Percentiles rank a stretch among this genome's conserved stretches.
These are phyloP conservation scores for Ptilorrhoa leucosticta DNA, from an alignment of 2,113 vertebrate species.

Conservation along the genomic window DNA sequence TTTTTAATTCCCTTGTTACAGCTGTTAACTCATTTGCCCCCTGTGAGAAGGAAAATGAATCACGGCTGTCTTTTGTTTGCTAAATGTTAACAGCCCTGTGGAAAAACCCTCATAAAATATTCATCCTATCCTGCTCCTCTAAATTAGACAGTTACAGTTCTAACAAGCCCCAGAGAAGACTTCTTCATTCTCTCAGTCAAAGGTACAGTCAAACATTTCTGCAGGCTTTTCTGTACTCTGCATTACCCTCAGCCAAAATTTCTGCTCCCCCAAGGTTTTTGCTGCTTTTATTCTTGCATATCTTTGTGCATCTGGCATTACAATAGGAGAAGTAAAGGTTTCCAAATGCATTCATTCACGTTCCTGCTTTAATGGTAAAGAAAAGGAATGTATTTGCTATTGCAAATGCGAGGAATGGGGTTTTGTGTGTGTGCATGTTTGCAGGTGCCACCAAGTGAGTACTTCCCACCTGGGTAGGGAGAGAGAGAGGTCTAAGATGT, in stretches of 20 bases:
- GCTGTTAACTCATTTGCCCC: conserved; percentile 62
- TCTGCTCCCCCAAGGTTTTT: not conserved
- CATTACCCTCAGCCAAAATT: not conserved
- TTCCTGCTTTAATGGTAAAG: not conserved
- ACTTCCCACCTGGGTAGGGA: not conserved
- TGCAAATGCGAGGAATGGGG: not conserved
- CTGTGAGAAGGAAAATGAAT: conserved; percentile 62
- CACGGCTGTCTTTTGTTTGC: conserved; percentile 50
- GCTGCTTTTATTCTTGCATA: not conserved
- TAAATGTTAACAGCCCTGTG: conserved; percentile 48
- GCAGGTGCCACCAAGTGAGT: not conserved
- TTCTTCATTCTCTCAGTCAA: conserved; percentile 35
- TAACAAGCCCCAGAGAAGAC: conserved; percentile 44
- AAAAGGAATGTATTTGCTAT: not conserved
- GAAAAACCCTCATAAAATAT: conserved; percentile 64
- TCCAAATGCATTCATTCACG: not conserved
- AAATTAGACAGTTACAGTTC: conserved; percentile 53
- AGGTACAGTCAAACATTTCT: conserved; percentile 27
- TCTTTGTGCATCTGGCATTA: not conserved
- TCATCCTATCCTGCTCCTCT: conserved; percentile 41
- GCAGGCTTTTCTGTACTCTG: conserved; percentile 12
- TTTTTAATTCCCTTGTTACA: conserved; percentile 53
- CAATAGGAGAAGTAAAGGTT: not conserved
- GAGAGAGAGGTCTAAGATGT: not conserved
- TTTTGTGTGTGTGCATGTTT: not conserved